Conservation (phyloP, 1,140 invertebrate genomes). For the Batillaria attramentaria region DNA sequence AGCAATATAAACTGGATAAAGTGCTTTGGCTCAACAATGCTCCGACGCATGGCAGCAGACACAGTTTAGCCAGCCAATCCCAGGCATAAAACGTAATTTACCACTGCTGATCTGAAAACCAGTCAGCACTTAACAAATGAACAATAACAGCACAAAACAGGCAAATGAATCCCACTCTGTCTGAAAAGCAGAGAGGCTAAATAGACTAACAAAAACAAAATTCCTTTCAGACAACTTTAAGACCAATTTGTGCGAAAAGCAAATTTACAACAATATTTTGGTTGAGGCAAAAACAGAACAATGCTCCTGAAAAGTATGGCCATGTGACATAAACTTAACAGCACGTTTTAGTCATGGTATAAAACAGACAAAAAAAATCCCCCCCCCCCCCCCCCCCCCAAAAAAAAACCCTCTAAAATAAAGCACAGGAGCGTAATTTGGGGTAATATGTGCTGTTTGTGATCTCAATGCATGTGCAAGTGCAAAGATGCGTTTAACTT, state of each 20-base stretch:
- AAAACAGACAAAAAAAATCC: too few relatives aligned
- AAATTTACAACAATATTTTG: background rate
- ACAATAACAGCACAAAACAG: background rate
- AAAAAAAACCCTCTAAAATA: too few relatives aligned
- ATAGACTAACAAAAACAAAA: too few relatives aligned
- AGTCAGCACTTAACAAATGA: background rate
- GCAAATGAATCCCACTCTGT: background rate
- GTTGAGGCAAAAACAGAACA: background rate
- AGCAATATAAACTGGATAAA: background rate
- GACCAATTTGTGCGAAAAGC: background rate
- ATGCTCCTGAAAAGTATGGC: too few relatives aligned
- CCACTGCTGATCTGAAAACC: background rate
- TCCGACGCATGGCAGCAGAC: too few relatives aligned
- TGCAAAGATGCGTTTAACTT: too few relatives aligned
- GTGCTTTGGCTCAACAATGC: background rate
- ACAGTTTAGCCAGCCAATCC: background rate
- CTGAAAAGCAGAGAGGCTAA: too few relatives aligned
- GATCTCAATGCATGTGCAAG: too few relatives aligned
- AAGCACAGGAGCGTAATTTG: too few relatives aligned
- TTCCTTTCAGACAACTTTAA: background rate
- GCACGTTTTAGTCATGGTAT: too few relatives aligned
- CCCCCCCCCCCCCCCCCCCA: too few relatives aligned
- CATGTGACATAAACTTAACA: background rate
- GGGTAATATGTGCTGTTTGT: too few relatives aligned
- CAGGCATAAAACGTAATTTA: background rate